Evolutionary conservation across 2,113 vertebrate species (phyloP).

Genomic region (Upupa epops): DNA sequence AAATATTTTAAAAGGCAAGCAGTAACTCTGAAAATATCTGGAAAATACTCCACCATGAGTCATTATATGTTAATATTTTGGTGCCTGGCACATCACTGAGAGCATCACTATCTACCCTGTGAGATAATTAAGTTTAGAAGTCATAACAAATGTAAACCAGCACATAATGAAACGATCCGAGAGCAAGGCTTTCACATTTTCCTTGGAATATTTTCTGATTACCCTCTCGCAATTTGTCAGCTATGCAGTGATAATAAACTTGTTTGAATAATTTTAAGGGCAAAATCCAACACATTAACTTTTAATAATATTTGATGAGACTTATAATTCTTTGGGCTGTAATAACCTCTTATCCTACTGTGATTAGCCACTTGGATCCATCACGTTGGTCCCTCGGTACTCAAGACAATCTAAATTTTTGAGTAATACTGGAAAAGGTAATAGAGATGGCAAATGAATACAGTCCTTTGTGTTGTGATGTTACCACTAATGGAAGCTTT

Average conservation of each 20-base stretch:
- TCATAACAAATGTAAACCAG: slow-evolving; percentile 59
- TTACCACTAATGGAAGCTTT: not conserved
- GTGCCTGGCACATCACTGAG: slow-evolving; percentile 10
- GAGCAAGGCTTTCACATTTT: slow-evolving; percentile 15
- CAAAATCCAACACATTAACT: slow-evolving; percentile 66
- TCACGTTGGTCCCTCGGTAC: slow-evolving; percentile 39
- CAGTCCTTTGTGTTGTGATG: slow-evolving; percentile 10
- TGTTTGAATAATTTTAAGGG: slow-evolving; percentile 60
- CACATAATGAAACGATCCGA: slow-evolving; percentile 46
- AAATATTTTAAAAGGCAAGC: slow-evolving; percentile 57
- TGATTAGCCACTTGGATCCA: slow-evolving; percentile 58
- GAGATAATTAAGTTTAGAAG: slow-evolving; percentile 62
- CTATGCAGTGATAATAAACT: slow-evolving; percentile 49
- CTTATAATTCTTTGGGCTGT: slow-evolving; percentile 56
- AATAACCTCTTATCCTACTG: slow-evolving; percentile 55
- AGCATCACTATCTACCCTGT: slow-evolving; percentile 11
- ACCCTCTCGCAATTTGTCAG: slow-evolving; percentile 25
- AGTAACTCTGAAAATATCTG: slow-evolving; percentile 26
- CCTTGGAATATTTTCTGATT: slow-evolving; percentile 46
- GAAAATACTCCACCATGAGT: slow-evolving; percentile 29
- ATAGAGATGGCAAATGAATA: slow-evolving; percentile 43
- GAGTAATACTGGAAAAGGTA: slow-evolving; percentile 51
- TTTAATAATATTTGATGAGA: slow-evolving; percentile 69
- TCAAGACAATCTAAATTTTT: slow-evolving; percentile 61
- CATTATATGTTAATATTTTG: slow-evolving; percentile 43